A percentile compares a stretch with the other conserved stretches of the same genome.
Evolutionary conservation across 2,797 vertebrate genomes (phyloP).

Genomic region (Melopsittacus undulatus): DNA sequence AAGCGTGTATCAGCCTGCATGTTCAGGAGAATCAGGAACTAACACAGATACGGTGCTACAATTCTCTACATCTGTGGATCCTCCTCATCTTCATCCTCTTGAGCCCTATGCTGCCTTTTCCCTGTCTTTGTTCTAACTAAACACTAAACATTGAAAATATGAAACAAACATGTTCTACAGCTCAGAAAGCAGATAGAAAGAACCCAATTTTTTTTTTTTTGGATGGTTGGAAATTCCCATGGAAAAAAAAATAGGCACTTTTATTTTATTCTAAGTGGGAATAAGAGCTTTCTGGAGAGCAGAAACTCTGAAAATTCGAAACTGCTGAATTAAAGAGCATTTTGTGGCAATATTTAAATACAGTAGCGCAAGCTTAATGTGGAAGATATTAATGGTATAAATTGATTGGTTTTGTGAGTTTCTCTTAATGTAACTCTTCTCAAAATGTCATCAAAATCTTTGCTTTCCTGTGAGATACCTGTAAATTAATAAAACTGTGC

Average conservation of each 20-base stretch:
- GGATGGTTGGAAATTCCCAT: neutral
- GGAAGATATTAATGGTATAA: neutral
- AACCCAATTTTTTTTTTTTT: neutral
- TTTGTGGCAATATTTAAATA: neutral
- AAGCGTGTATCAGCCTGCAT: neutral
- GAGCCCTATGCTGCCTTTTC: neutral
- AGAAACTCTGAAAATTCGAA: neutral
- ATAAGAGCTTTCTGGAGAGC: neutral
- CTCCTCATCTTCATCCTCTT: neutral
- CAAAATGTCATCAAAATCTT: neutral
- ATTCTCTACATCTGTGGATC: neutral
- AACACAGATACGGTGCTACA: neutral
- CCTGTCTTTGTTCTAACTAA: neutral
- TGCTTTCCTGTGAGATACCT: neutral
- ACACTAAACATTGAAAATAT: neutral
- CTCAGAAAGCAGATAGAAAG: conserved; percentile 24
- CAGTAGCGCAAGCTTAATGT: neutral
- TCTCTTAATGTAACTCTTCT: neutral
- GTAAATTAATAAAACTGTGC: neutral
- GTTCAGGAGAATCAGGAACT: neutral
- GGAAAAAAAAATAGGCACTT: neutral
- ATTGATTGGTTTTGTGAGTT: neutral
- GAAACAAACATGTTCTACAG: neutral
- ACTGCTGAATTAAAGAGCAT: neutral
- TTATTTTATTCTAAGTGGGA: conserved; percentile 2